These are phyloP conservation scores for Tiphia femorata DNA, from an alignment of 2,888 invertebrate species.

Conservation along the genomic window DNA sequence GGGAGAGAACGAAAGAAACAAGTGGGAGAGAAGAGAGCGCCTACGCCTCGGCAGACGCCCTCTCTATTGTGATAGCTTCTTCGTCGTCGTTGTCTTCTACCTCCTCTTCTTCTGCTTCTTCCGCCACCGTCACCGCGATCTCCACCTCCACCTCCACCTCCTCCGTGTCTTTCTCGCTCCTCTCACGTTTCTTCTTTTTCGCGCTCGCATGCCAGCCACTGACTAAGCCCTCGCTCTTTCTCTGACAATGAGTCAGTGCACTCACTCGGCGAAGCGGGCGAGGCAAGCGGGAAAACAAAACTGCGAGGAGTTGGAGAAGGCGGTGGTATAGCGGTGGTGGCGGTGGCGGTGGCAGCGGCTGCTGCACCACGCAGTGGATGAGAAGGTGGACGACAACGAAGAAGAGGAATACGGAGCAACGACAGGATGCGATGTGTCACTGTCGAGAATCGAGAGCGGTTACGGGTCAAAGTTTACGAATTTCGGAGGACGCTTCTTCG, in stretches of 20 bases:
- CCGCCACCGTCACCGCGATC: slow-evolving; percentile 13
- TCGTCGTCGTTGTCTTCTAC: slow-evolving; percentile 26
- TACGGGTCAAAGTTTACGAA: slow-evolving; percentile 58
- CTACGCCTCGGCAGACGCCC: slow-evolving; percentile 42
- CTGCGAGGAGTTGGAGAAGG: slow-evolving; percentile 24
- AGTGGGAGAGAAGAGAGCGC: slow-evolving; percentile 32
- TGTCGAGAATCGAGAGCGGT: slow-evolving; percentile 49
- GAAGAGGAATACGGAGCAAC: slow-evolving; percentile 49
- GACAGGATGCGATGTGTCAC: slow-evolving; percentile 59
- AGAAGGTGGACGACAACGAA: slow-evolving; percentile 23
- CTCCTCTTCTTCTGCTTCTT: slow-evolving; percentile 11
- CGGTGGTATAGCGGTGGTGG: slow-evolving; percentile 12
- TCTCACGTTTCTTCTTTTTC: slow-evolving; percentile 28
- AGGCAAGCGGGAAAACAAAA: slow-evolving; percentile 40
- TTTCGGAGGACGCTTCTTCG: slow-evolving; percentile 51
- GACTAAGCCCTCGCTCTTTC: slow-evolving; percentile 47
- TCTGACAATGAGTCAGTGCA: slow-evolving; percentile 54
- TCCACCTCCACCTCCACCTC: too few species aligned
- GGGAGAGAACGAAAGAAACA: slow-evolving; percentile 39
- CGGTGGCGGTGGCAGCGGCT: not conserved
- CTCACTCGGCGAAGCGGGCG: slow-evolving; percentile 32
- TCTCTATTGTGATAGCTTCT: slow-evolving; percentile 48
- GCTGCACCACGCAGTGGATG: slow-evolving; percentile 5
- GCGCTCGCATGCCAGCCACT: slow-evolving; percentile 48
- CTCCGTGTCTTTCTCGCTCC: too few species aligned